Evolutionary conservation across 2,797 vertebrate species (phyloP).

Genomic region (Cetoscarus ocellatus): DNA sequence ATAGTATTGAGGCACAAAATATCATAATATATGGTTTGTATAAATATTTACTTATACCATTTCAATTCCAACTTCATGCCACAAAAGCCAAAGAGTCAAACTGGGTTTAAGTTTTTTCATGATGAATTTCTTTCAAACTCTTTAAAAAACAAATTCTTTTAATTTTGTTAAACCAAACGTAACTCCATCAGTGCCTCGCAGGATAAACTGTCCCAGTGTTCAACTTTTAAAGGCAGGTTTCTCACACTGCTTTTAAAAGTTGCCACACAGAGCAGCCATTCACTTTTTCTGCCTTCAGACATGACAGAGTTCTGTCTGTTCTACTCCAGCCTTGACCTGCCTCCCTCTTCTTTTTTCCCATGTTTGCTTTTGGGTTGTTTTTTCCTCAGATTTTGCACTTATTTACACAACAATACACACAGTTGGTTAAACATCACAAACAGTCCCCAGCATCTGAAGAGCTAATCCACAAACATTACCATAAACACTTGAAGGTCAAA

Average conservation of each 20-base stretch:
- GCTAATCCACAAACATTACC: conserved; percentile 6
- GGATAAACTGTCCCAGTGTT: background rate
- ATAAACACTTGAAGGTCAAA: conserved; percentile 9
- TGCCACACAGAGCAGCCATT: background rate
- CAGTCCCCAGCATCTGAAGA: background rate
- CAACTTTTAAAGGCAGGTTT: background rate
- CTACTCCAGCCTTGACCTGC: background rate
- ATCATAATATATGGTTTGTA: too few relatives aligned
- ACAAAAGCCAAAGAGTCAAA: background rate
- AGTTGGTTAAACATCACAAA: conserved; percentile 2
- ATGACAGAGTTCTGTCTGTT: background rate
- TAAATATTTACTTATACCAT: too few relatives aligned
- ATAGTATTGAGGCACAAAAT: too few relatives aligned
- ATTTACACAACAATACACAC: background rate
- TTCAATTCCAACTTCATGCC: too few relatives aligned
- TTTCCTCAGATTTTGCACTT: background rate
- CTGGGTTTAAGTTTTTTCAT: background rate
- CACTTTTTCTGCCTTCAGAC: conserved; percentile 4
- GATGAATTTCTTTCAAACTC: background rate
- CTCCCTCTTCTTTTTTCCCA: background rate
- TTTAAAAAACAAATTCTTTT: background rate
- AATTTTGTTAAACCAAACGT: background rate
- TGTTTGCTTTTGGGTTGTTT: background rate
- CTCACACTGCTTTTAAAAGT: conserved; percentile 1
- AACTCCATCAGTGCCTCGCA: background rate